Evolutionary conservation across 2,113 vertebrate genomes (phyloP), one percentile per base, ranked within the genome.

Genomic region (Epinephelus lanceolatus): DNA sequence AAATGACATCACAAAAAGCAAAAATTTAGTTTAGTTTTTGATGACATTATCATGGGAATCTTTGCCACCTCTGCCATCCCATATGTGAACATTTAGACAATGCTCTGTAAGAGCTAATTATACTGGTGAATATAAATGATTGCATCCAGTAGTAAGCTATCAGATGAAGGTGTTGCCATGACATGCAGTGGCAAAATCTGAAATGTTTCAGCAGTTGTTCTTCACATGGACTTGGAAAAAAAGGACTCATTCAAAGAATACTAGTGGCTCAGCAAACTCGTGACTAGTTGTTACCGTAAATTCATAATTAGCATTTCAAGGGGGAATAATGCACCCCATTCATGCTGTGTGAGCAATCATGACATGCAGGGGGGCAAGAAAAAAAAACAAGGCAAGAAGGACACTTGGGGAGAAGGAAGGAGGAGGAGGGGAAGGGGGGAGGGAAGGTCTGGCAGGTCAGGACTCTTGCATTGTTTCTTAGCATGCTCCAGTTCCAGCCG

Each of bases 401-500:
- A 83, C 56, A 23, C 70, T 81, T 8, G 62, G n/a, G 45, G 1
- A 47, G 70, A 42, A 63, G 56, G 53, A 68, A 57, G 60, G 76
- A 72, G 76, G 62, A 68, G 63, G 56, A 67, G 25, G 76, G 62
- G 63, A 47, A 63, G 25, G 75, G 59, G 74, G 37, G 45, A 4
- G 51, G 55, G 53, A 71, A 78, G 70, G 69, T 81, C 74, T 45
- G 51, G 55, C 27, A 59, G 85, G 80, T 87, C 78, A 25, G 72
- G 82, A 88, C 88, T 86, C 47, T 21, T 63, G 83, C 91, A 91
- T 93, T 94, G 91, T 94, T 93, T 87, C 86, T 33, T 42, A 27
- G 83, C 74, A 85, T 93, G 88, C 88, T 90, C 94, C 91, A 93
- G 74, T 93, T 94, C 76, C 74, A 76, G 83, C 84, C 53, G 62